Conservation (phyloP, 2,797 vertebrate species). For the Diplodus puntazzo region DNA sequence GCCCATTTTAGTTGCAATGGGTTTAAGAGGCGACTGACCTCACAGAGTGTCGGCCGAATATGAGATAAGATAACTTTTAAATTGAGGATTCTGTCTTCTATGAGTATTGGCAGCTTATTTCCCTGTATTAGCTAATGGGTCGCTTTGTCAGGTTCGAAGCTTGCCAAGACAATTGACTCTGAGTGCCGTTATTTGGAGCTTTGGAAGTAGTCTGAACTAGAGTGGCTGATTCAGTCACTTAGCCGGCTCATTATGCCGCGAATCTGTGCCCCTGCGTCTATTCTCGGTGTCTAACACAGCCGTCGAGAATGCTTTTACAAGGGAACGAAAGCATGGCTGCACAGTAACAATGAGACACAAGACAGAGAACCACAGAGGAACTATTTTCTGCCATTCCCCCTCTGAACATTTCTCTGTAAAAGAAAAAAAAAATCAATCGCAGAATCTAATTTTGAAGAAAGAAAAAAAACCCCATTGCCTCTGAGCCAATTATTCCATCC, state of each 20-base stretch:
- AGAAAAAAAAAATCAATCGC: constrained; percentile 6
- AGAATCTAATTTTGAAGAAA: constrained; percentile 10
- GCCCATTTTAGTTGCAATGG: constrained; percentile 64
- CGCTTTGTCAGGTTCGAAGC: constrained; percentile 22
- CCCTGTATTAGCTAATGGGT: constrained; percentile 29
- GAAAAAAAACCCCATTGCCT: constrained; percentile 37
- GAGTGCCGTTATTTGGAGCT: constrained; percentile 31
- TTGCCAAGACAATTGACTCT: constrained; percentile 16
- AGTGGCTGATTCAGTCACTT: constrained; percentile 53
- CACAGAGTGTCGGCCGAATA: constrained; percentile 51
- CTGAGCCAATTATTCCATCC: constrained; percentile 64
- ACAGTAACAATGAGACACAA: constrained; percentile 15
- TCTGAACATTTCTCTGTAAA: constrained; percentile 15
- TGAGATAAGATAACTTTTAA: constrained; percentile 51
- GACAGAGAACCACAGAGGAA: neutral
- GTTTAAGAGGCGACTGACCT: constrained; percentile 54
- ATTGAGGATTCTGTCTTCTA: constrained; percentile 30
- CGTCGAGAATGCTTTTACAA: constrained; percentile 22
- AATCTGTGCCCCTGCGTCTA: constrained; percentile 39
- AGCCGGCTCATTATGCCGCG: constrained; percentile 47
- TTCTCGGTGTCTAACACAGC: constrained; percentile 35
- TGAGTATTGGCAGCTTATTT: constrained; percentile 38
- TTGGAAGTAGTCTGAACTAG: constrained; percentile 24
- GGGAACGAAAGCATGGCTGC: constrained; percentile 27
- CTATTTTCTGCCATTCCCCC: neutral